Percentiles rank a stretch among this genome's conserved stretches.
Conservation (phyloP, 2,888 invertebrate genomes). For the Idaea straminata region DNA sequence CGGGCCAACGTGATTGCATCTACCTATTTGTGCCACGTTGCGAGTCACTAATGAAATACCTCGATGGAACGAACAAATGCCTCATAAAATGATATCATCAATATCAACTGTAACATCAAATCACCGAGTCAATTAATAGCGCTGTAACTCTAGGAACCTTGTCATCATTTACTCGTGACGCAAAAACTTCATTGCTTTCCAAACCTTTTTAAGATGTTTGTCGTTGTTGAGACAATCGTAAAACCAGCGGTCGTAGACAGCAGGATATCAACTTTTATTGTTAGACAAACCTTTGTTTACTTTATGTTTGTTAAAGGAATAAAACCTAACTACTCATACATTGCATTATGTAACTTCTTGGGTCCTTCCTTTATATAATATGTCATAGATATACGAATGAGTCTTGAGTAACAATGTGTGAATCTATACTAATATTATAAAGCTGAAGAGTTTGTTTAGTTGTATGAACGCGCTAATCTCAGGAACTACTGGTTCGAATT, state of each 20-base stretch:
- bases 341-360: conserved; percentile 15
- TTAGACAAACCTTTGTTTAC: conserved; percentile 30
- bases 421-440: too few relatives aligned
- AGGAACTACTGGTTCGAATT: too few relatives aligned
- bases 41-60: conserved; percentile 62
- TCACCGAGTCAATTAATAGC: conserved; percentile 15
- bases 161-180: conserved; percentile 21
- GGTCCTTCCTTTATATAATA: neutral
- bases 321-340: conserved; percentile 20
- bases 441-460: too few relatives aligned
- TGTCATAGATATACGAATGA: neutral
- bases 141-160: conserved; percentile 14
- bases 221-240: conserved; percentile 28
- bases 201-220: conserved; percentile 25
- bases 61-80: conserved; percentile 26
- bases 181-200: conserved; percentile 23
- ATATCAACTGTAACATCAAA: conserved; percentile 9
- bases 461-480: too few relatives aligned
- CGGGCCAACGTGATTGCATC: conserved; percentile 48
- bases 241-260: conserved; percentile 31
- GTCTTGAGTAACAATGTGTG: conserved; percentile 9
- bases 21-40: conserved; percentile 69
- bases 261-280: conserved; percentile 33
- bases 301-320: conserved; percentile 22
- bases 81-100: conserved; percentile 32